Evolutionary conservation across 2,888 invertebrate species (phyloP).

Genomic region (Amblyteles armatorius): DNA sequence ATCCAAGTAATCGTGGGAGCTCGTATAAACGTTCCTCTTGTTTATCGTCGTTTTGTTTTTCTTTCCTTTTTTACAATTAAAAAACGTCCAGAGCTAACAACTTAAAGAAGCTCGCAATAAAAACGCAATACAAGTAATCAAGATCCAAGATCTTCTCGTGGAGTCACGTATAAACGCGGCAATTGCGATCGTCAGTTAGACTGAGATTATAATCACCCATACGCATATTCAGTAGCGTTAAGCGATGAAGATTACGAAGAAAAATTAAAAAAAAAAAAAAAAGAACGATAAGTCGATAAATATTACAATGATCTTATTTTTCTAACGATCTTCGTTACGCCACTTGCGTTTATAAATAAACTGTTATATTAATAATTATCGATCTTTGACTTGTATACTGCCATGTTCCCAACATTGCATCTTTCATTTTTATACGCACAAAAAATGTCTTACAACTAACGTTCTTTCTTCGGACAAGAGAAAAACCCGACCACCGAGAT

Average conservation of each 20-base stretch:
- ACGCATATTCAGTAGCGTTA: constrained; percentile 54
- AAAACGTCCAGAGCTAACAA: constrained; percentile 58
- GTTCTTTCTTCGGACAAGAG: constrained; percentile 20
- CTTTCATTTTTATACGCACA: background rate
- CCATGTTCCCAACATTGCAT: background rate
- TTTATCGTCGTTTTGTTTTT: constrained; percentile 31
- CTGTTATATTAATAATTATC: constrained; percentile 54
- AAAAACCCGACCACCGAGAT: constrained; percentile 12
- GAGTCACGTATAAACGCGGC: constrained; percentile 19
- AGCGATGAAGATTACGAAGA: constrained; percentile 49
- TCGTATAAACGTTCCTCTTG: constrained; percentile 14
- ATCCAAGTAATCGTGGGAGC: constrained; percentile 2
- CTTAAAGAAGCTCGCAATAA: constrained; percentile 54
- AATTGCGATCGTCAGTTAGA: constrained; percentile 43
- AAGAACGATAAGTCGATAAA: constrained; percentile 29
- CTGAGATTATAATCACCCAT: constrained; percentile 59
- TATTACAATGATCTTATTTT: constrained; percentile 76
- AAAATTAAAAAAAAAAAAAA: constrained; percentile 40
- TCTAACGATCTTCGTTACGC: constrained; percentile 76
- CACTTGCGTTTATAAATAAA: constrained; percentile 77
- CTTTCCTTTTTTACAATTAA: constrained; percentile 7
- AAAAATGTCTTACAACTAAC: background rate
- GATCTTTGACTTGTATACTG: background rate
- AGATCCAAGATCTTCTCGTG: constrained; percentile 62
- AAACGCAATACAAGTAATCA: constrained; percentile 56